Conservation (phyloP, 2,113 vertebrate genomes). For the Erythrolamprus reginae region DNA sequence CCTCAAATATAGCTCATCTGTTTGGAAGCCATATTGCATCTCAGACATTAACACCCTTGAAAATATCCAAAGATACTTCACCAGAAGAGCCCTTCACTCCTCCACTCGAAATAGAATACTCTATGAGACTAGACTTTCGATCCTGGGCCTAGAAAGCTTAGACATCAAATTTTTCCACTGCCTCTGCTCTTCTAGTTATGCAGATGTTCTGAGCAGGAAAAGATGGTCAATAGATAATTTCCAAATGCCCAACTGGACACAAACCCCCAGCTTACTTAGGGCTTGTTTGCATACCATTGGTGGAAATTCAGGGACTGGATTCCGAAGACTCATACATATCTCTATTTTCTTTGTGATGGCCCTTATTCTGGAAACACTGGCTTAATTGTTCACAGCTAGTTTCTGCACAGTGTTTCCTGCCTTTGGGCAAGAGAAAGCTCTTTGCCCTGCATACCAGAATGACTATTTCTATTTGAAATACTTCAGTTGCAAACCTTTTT, state of each 20-base stretch:
- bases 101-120: no score
- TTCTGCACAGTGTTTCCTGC: background rate
- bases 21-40: no score
- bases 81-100: no score
- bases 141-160: no score
- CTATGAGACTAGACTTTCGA: no score
- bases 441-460: background rate
- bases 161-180: background rate
- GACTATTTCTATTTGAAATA: background rate
- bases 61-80: no score
- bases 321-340: background rate
- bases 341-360: background rate
- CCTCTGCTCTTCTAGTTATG: background rate
- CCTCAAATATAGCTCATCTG: no score
- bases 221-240: background rate
- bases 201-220: rapidly evolving
- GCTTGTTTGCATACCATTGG: rapidly evolving
- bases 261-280: background rate
- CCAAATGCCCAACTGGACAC: background rate
- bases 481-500: constrained; percentile 2
- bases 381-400: background rate
- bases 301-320: background rate
- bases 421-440: background rate
- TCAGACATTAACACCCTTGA: no score
- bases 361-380: background rate